These are phyloP conservation scores for Idaea biselata DNA, from an alignment of 2,888 invertebrate genomes.

Conservation along the genomic window DNA sequence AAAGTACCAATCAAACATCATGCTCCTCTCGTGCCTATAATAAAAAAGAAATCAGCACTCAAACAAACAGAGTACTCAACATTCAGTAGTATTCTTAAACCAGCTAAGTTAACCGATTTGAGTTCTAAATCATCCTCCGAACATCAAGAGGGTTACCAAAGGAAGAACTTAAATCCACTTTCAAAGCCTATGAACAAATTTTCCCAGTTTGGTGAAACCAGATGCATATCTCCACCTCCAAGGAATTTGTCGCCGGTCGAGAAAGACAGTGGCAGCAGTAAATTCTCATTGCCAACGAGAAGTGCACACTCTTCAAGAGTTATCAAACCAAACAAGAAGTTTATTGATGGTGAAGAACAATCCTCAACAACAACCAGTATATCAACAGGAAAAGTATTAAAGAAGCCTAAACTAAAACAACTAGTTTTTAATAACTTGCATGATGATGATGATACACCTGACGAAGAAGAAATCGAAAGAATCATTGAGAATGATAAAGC, in stretches of 20 bases:
- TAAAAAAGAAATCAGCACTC: constrained; percentile 82
- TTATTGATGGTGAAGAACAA: constrained; percentile 85
- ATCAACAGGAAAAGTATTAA: constrained; percentile 67
- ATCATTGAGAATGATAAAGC: constrained; percentile 53
- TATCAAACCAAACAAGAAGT: constrained; percentile 93
- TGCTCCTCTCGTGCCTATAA: constrained; percentile 82
- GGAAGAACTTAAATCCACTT: constrained; percentile 71
- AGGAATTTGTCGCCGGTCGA: constrained; percentile 64
- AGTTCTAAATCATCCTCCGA: constrained; percentile 79
- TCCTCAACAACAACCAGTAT: constrained; percentile 46
- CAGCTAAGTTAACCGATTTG: constrained; percentile 82
- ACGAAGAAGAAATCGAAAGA: constrained; percentile 58
- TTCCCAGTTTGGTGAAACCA: constrained; percentile 67
- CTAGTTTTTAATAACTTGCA: constrained; percentile 70
- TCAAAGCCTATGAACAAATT: constrained; percentile 74
- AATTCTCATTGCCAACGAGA: constrained; percentile 89
- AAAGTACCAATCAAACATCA: constrained; percentile 81
- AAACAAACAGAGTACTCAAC: constrained; percentile 79
- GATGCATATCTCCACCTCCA: constrained; percentile 74
- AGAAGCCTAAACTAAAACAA: constrained; percentile 73
- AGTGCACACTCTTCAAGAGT: constrained; percentile 93
- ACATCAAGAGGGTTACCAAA: constrained; percentile 71
- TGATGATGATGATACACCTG: constrained; percentile 53
- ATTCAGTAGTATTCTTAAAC: constrained; percentile 82
- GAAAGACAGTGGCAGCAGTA: constrained; percentile 64